Conservation (phyloP, 2,113 vertebrate genomes). For the Apaloderma vittatum region DNA sequence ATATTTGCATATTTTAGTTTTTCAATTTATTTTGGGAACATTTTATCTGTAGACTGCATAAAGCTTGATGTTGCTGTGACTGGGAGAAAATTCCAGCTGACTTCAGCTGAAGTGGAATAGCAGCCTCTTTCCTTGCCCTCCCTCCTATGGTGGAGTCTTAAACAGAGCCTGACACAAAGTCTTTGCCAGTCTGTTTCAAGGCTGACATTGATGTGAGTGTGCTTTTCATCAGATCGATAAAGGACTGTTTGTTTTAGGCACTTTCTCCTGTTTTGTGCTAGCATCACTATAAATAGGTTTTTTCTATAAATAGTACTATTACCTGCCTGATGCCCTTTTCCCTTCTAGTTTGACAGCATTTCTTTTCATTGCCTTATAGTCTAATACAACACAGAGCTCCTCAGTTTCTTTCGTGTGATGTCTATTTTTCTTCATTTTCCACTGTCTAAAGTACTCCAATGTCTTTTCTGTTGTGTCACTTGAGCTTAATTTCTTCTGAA, state of each 20-base stretch:
- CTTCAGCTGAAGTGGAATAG: neutral
- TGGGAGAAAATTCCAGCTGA: neutral
- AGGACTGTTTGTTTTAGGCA: neutral
- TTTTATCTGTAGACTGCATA: neutral
- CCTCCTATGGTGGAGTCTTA: rapidly evolving
- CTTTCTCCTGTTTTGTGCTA: neutral
- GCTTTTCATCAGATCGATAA: neutral
- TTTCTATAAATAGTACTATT: slow-evolving; percentile 1
- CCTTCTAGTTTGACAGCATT: neutral
- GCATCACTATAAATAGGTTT: neutral
- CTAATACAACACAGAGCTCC: neutral
- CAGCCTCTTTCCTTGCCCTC: neutral
- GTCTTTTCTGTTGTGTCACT: neutral
- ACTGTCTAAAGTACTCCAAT: neutral
- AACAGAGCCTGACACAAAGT: neutral
- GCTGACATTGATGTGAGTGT: rapidly evolving
- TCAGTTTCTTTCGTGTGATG: neutral
- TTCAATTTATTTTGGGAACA: neutral
- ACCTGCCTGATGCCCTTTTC: neutral
- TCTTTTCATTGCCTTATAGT: neutral
- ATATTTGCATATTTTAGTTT: neutral
- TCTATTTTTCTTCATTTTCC: slow-evolving; percentile 9
- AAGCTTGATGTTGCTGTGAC: neutral
- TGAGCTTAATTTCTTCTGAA: neutral
- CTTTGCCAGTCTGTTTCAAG: neutral